Evolutionary conservation across 1,140 invertebrate genomes (phyloP).

Genomic region (Zaprionus kolodkinae): DNA sequence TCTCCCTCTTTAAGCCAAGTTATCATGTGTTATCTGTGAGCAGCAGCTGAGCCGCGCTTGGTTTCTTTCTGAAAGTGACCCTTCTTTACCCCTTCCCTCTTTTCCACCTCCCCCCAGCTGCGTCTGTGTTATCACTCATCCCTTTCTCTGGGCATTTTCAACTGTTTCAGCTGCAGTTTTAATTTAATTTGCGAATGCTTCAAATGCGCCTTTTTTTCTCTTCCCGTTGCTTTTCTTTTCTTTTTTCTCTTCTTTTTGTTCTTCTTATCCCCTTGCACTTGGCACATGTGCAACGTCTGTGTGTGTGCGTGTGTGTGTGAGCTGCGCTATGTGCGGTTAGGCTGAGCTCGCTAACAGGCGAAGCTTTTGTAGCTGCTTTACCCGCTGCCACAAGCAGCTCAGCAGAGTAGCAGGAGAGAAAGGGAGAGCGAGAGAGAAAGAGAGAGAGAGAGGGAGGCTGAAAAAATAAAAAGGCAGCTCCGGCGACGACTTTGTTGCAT

Average conservation of each 20-base stretch:
- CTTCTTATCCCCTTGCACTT: slow-evolving; percentile 44
- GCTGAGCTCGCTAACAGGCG: slow-evolving; percentile 44
- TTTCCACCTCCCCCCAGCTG: neutral
- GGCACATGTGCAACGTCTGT: slow-evolving; percentile 21
- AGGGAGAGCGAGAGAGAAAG: too few relatives aligned
- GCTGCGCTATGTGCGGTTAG: slow-evolving; percentile 52
- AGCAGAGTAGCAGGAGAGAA: slow-evolving; percentile 10
- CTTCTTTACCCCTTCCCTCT: neutral
- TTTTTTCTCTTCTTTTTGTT: slow-evolving; percentile 30
- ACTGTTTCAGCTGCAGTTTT: slow-evolving; percentile 61
- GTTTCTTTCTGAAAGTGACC: neutral
- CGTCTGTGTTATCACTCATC: neutral
- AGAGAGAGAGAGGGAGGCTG: too few relatives aligned
- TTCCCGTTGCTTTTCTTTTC: neutral
- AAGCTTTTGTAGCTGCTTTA: neutral
- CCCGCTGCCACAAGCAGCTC: neutral
- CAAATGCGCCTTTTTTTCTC: slow-evolving; percentile 63
- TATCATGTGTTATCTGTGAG: neutral
- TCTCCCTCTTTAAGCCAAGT: neutral
- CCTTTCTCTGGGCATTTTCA: slow-evolving; percentile 43
- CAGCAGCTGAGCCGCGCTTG: neutral
- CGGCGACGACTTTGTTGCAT: slow-evolving; percentile 68
- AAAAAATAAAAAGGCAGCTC: slow-evolving; percentile 54
- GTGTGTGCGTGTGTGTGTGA: slow-evolving; percentile 35
- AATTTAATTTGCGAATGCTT: slow-evolving; percentile 79